Conservation (phyloP, 2,797 vertebrate species). For the Cossypha heuglini region DNA sequence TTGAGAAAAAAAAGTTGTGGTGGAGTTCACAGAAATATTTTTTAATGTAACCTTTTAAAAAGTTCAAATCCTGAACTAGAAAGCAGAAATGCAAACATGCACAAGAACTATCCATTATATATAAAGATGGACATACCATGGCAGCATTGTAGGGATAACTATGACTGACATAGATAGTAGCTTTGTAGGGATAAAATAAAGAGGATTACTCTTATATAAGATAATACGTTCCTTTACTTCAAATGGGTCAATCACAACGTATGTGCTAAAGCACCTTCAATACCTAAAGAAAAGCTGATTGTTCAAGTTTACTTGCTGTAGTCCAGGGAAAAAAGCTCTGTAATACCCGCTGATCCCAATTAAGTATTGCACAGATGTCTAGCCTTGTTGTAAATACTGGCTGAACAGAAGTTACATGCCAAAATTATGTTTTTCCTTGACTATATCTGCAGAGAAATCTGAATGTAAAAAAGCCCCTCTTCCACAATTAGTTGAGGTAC, state of each 20-base stretch:
- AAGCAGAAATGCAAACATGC: not conserved
- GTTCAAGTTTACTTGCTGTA: not conserved
- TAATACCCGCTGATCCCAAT: not conserved
- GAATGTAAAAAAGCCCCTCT: not conserved
- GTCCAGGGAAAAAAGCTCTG: not conserved
- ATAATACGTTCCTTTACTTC: not conserved
- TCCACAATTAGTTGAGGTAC: not conserved
- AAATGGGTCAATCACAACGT: not conserved
- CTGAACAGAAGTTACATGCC: not conserved
- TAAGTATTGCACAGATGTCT: not conserved
- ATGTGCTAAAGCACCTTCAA: not conserved
- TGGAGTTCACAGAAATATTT: not conserved
- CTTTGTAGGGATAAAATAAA: not conserved
- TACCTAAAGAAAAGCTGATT: not conserved
- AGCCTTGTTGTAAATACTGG: not conserved
- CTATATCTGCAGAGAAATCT: not conserved
- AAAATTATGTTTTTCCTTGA: not conserved
- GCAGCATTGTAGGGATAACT: not conserved
- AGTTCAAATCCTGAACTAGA: not conserved
- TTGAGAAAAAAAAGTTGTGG: not conserved
- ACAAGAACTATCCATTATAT: not conserved
- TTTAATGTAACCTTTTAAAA: not conserved
- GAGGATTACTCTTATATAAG: not conserved
- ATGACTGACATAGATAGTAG: accelerated
- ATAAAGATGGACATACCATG: not conserved